Evolutionary conservation across 2,797 vertebrate genomes (phyloP).

Genomic region (Odontamblyopus rebecca): DNA sequence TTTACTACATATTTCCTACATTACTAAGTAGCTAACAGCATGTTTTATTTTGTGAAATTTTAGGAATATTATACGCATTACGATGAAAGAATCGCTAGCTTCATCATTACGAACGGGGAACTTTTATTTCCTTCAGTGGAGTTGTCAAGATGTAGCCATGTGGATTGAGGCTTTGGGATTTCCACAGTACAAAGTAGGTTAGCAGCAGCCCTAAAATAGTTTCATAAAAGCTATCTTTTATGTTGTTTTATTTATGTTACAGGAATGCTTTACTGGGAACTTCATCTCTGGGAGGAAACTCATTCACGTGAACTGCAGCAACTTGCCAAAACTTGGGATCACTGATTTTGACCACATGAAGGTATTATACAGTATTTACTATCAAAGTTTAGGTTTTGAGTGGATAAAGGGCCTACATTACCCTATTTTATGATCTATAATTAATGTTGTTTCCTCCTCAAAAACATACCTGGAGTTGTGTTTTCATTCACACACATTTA

Average conservation of each 20-base stretch:
- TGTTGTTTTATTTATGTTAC: not conserved
- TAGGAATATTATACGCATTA: not conserved
- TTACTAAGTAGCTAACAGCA: not conserved
- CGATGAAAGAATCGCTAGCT: conserved; percentile 49
- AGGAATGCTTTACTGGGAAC: conserved; percentile 89
- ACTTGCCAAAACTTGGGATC: conserved; percentile 85
- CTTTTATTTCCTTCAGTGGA: conserved; percentile 80
- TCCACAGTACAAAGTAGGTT: conserved; percentile 84
- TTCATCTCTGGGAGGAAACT: conserved; percentile 86
- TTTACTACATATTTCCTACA: not conserved
- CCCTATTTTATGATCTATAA: too few species aligned
- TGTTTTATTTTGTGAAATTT: not conserved
- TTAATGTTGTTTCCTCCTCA: too few species aligned
- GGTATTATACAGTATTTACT: conserved; percentile 63
- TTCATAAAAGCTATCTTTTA: not conserved
- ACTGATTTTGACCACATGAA: conserved; percentile 88
- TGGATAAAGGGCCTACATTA: not conserved
- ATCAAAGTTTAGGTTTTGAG: not conserved
- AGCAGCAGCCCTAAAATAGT: not conserved
- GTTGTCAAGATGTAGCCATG: conserved; percentile 76
- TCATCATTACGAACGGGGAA: conserved; percentile 61
- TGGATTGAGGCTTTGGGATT: conserved; percentile 86
- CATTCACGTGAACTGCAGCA: conserved; percentile 80
- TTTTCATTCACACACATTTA: too few species aligned
- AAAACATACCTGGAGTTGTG: too few species aligned